Base-by-base conservation (phyloP, 1,140 invertebrate genomes). In the Akabosia matsudoensis region DNA sequence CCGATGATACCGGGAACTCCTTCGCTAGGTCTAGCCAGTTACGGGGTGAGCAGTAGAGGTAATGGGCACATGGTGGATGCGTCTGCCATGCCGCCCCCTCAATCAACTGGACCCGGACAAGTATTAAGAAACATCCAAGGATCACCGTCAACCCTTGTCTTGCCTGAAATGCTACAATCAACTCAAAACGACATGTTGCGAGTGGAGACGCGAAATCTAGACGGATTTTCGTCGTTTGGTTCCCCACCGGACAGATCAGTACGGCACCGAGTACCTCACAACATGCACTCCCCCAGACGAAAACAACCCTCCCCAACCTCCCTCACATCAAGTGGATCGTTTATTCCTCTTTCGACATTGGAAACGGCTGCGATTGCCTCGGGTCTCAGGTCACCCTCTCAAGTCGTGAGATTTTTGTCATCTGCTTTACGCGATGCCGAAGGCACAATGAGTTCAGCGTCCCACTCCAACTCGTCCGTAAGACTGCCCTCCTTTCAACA, bases 351-450 rank as follows among this genome's bases (percentile, higher is more conserved):
- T 14, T 28, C 61, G n/a, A 67, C 61, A 3, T 30, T 67, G 24
- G 61, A 67, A 30, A 67, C 3, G 28, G 61, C 61, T 10, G 61
- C 61, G 31, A 67, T 67, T 13, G 61, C 61, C 3, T 67, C 61
- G 3, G 61, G 61, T 67, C 30, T 67, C 26, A 67, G 61, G n/a
- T 67, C 61, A n/a, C 61, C 61, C 61, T 67, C 61, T 2, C 61
- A 67, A 31, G n/a, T 67, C 1, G 28, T 31, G 4, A 28, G 61
- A 28, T 67, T 67, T 31, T 67, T 67, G 61, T 30, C 61, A 31
- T 16, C 7, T 31, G 61, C 61, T 10, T 7, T 67, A 13, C 28
- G 61, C 10, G 61, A 67, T 22, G 61, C 61, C 2, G 61, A 67
- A 22, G n/a, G 7, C 24, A 24, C 61, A 13, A 13, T 67, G 24